Conservation (phyloP, 2,888 invertebrate genomes). For the Hanleya hanleyi region DNA sequence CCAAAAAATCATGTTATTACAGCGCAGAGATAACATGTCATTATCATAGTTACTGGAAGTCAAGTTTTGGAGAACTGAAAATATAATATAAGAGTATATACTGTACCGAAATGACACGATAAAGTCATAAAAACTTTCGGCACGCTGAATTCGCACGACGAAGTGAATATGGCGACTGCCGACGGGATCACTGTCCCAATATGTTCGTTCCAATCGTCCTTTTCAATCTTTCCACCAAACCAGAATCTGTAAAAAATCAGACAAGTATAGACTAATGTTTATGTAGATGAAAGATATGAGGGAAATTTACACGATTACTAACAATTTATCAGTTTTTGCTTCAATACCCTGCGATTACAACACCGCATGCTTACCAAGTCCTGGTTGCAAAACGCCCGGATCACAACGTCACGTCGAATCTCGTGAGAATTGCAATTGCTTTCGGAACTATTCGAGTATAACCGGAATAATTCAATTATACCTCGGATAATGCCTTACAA, state of each 20-base stretch:
- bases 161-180: constrained; percentile 15
- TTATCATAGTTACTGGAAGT: neutral
- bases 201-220: constrained; percentile 26
- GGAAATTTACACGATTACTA: neutral
- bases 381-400: neutral
- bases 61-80: neutral
- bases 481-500: too few species aligned
- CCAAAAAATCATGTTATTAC: too few species aligned
- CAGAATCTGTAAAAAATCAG: constrained; percentile 26
- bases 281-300: neutral
- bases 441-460: too few species aligned
- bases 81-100: neutral
- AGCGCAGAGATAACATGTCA: neutral
- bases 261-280: neutral
- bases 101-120: constrained; percentile 59
- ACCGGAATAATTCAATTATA: too few species aligned
- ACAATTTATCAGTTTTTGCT: neutral
- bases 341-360: neutral
- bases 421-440: too few species aligned
- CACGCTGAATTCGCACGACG: constrained; percentile 1
- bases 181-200: constrained; percentile 24
- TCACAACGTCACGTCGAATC: neutral
- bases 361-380: neutral
- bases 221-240: constrained; percentile 17
- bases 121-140: constrained; percentile 66